phyloP scores from a whole-genome alignment of 2,797 vertebrate genomes.

The Pangasius sanitwongsei region DNA sequence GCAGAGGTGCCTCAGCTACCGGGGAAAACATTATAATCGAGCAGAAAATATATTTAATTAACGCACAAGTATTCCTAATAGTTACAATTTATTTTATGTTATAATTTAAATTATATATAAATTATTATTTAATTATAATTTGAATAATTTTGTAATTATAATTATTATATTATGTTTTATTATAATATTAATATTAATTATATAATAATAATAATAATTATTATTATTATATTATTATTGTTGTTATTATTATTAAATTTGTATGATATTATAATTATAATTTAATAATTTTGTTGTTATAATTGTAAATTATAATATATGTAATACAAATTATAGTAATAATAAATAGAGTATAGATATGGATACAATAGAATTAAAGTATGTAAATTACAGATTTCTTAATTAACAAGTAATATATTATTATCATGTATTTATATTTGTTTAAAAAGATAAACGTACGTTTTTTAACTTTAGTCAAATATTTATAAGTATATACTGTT shows the following conservation, averaged over 20 bases:
- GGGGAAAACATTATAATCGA: neutral
- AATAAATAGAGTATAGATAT: neutral
- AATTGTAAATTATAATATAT: neutral
- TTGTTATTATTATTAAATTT: too few relatives aligned
- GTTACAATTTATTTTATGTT: neutral
- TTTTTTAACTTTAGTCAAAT: neutral
- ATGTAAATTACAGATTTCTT: neutral
- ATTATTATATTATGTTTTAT: too few relatives aligned
- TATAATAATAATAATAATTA: too few relatives aligned
- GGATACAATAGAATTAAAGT: neutral
- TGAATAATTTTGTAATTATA: too few relatives aligned
- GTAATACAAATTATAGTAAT: neutral
- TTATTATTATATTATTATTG: too few relatives aligned
- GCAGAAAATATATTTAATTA: neutral
- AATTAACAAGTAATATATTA: neutral
- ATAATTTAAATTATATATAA: neutral
- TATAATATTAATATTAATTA: too few relatives aligned
- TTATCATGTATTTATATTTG: neutral
- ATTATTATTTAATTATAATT: neutral
- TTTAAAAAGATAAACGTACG: neutral
- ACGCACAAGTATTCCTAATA: neutral
- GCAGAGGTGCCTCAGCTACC: slow-evolving; percentile 81
- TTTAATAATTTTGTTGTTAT: neutral
- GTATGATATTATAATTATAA: too few relatives aligned
- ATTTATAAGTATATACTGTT: neutral